Base-by-base conservation (phyloP, 2,888 invertebrate species). In the Scaptomyza flava region DNA sequence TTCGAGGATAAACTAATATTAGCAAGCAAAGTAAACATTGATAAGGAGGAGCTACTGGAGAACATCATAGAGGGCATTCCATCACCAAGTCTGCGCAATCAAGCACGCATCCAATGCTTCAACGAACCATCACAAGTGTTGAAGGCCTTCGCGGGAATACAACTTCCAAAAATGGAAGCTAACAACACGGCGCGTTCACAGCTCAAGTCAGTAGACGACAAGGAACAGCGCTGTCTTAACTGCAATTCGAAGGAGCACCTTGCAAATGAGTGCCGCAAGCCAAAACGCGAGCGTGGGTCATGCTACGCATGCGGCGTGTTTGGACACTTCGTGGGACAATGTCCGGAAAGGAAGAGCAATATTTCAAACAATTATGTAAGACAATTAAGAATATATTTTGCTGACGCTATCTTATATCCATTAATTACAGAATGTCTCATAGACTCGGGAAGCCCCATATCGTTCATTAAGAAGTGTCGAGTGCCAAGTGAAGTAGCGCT, bases 101-200 rank as follows among this genome's bases (percentile, higher is more conserved):
- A 34, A 4, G 34, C 12, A 34, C 11, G 34, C 11, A 34, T 12
- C 2, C 12, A 34, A 12, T 34, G 34, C 11, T 34, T 34, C 4
- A 3, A 12, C 0, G 34, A 34, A 12, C 12, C 34, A 34, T 1
- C 9, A 8, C 12, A 34, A 5, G 4, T 12, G 34, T 12, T 34
- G 12, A 34, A 34, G 34, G 34, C 34, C 2, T 34, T 34, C 5
- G 11, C 34, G 3, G 34, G 12, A 3, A 34, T 34, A 3, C 11
- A 12, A 1, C 11, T 34, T 11, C 12, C 33, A 7, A 6, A 12
- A 34, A 7, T 1, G 6, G 3, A 33, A 33, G 56, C 34, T 33
- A 17, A 41, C 54, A 43, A 65, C 30, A 45, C 57, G n/a, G 17
- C 48, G 43, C 34, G 23, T 6, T 30, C 31, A 33, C 11, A 0